Base-by-base conservation (phyloP, 2,888 invertebrate species). In the Orthosia gracilis region DNA sequence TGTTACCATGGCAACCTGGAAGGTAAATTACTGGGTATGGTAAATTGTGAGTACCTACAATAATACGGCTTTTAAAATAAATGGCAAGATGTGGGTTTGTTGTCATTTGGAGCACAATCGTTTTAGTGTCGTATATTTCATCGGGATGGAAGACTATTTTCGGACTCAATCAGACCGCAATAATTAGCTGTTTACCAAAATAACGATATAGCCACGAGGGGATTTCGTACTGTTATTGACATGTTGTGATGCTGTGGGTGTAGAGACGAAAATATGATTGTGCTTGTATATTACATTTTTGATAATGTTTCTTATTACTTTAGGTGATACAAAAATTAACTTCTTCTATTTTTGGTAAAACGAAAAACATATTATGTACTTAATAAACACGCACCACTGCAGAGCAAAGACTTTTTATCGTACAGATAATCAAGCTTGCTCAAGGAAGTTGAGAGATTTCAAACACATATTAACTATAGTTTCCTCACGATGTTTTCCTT, bases 151-250 rank as follows among this genome's bases (percentile, higher is more conserved):
- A 12, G 7, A 13, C 40, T 40, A 59, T 59, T 47, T 49, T 66
- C 45, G 21, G 54, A 66, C 45, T 54, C 9, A 45, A 65, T 65
- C n/a, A 15, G 5, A 54, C 4, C 17, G 26, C 45, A 26, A 45
- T 69, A 66, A 66, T 63, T 66, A 54, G 66, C 9, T 69, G 45
- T 58, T 57, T 40, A 40, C 49, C n/a, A 69, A 57, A 71, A 23
- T 40, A 31, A 0, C 7, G 7, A 11, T 49, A 12, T 15, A 18
- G 26, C 50, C 73, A 59, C 50, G 15, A 2, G 50, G 26, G 21
- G 21, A 45, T 40, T 23, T 47, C 40, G 57, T 21, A 40, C 15
- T 49, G 49, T 49, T 23, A 49, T 21, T 52, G 59, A 59, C 18
- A 45, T 26, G 18, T 21, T 23, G 57, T 50, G 40, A 26, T 26